These are phyloP conservation scores for Strix uralensis DNA, from an alignment of 2,113 vertebrate genomes.

Conservation along the genomic window DNA sequence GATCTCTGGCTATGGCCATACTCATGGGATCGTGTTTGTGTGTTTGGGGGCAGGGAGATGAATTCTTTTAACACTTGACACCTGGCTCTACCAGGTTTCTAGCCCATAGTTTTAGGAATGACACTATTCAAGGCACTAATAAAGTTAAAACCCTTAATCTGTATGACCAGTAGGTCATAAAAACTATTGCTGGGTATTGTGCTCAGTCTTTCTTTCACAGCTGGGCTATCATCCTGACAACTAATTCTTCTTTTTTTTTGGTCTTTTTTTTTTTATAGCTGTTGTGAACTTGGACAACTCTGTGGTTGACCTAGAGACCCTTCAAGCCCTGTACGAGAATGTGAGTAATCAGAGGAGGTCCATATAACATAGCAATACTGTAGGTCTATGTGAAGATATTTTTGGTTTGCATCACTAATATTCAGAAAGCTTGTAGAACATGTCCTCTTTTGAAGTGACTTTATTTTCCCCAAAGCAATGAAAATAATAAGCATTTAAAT, in stretches of 20 bases:
- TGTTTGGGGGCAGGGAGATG: conserved; percentile 12
- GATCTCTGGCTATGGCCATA: conserved; percentile 41
- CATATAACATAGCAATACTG: neutral
- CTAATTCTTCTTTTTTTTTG: conserved; percentile 41
- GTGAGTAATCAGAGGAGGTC: conserved; percentile 80
- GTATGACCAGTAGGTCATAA: conserved; percentile 4
- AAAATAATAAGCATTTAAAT: neutral
- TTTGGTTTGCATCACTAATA: neutral
- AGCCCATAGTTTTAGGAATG: neutral
- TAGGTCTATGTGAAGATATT: neutral
- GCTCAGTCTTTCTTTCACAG: conserved; percentile 30
- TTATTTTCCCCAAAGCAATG: neutral
- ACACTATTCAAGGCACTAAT: neutral
- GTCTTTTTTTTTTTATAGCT: conserved; percentile 72
- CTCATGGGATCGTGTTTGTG: conserved; percentile 21
- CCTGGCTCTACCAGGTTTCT: conserved; percentile 10
- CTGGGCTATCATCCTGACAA: conserved; percentile 41
- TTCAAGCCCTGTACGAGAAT: conserved; percentile 97
- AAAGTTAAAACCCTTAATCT: conserved; percentile 12
- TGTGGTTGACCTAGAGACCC: conserved; percentile 94
- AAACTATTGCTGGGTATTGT: neutral
- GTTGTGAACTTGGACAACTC: conserved; percentile 96
- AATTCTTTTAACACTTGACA: conserved; percentile 54
- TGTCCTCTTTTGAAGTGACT: neutral
- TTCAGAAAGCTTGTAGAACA: neutral